Conservation (phyloP, 2,113 vertebrate species). For the Rhadina sibilatrix region DNA sequence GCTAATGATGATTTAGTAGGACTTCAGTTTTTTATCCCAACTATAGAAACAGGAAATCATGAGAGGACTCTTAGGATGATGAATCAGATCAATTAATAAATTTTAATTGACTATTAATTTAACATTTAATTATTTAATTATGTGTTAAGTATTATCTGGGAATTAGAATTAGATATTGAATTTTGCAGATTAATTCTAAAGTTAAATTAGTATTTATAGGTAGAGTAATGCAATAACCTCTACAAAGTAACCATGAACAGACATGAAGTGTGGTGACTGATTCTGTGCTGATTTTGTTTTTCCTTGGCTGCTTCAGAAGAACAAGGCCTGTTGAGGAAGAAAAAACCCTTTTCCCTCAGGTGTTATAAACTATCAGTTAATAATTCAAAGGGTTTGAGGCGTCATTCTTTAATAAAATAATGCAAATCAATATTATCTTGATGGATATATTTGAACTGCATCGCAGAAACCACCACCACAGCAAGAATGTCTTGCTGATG, state of each 20-base stretch:
- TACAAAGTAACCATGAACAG: background rate
- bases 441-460: background rate
- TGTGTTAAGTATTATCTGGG: background rate
- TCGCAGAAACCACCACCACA: background rate
- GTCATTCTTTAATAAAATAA: background rate
- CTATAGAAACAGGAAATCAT: background rate
- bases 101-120: slow-evolving; percentile 18
- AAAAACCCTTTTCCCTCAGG: background rate
- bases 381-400: background rate
- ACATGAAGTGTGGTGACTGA: background rate
- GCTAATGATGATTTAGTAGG: background rate
- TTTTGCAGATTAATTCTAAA: background rate
- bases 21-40: background rate
- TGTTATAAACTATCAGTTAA: background rate
- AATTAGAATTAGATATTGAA: background rate
- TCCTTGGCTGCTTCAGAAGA: background rate
- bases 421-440: background rate
- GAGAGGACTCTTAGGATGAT: background rate
- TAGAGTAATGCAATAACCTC: background rate
- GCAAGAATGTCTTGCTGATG: background rate
- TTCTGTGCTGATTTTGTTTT: background rate
- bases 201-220: background rate
- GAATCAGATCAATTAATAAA: background rate
- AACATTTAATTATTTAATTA: background rate
- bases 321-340: background rate